Percentiles rank a stretch among this genome's conserved stretches.
Conservation (phyloP, 2,888 invertebrate genomes). For the Leuctra nigra region DNA sequence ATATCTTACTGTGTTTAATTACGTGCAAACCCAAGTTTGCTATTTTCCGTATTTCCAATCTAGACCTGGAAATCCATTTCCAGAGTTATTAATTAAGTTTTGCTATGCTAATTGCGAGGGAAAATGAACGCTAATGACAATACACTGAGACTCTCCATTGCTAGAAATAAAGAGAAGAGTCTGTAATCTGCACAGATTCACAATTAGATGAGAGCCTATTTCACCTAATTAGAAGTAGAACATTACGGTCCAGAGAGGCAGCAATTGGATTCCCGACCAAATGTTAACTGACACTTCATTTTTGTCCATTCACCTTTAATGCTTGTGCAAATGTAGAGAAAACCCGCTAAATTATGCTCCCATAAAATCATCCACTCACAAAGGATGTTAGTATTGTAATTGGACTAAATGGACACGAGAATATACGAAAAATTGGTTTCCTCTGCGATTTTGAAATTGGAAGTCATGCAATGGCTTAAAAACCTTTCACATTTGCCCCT, state of each 20-base stretch:
- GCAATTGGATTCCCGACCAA: neutral
- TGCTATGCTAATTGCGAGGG: too few species aligned
- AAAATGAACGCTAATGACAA: too few species aligned
- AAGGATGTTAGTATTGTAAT: conserved; percentile 6
- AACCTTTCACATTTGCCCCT: conserved; percentile 7
- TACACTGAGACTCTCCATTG: too few species aligned
- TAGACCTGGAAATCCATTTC: too few species aligned
- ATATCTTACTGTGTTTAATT: too few species aligned
- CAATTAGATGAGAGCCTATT: too few species aligned
- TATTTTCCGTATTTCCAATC: too few species aligned
- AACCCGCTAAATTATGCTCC: neutral
- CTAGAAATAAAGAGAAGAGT: too few species aligned
- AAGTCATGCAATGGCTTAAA: conserved; percentile 25
- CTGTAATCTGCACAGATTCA: too few species aligned
- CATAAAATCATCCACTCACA: conserved; percentile 3
- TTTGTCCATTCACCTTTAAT: neutral
- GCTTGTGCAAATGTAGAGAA: neutral
- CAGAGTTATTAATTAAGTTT: too few species aligned
- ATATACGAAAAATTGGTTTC: conserved; percentile 20
- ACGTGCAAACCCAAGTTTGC: too few species aligned
- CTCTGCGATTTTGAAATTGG: conserved; percentile 26
- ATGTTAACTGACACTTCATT: conserved; percentile 8
- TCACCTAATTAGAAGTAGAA: too few species aligned
- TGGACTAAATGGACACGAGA: conserved; percentile 11
- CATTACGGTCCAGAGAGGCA: neutral